Conservation (phyloP, 2,888 invertebrate species). For the Noctua janthe region DNA sequence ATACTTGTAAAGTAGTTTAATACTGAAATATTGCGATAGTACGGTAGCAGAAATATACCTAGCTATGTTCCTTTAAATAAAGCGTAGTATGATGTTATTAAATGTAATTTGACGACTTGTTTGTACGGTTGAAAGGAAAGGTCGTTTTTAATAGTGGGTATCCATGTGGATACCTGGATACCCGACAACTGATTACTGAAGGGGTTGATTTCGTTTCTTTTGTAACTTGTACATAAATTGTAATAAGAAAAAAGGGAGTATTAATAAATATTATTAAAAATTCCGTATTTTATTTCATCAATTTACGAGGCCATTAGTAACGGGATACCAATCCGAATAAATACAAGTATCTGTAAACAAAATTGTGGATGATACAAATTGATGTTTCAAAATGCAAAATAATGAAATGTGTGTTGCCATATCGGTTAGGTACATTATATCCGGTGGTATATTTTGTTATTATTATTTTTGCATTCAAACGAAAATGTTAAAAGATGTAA, state of each 20-base stretch:
- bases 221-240: slow-evolving; percentile 89
- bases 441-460: slow-evolving; percentile 11
- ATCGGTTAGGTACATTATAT: slow-evolving; percentile 19
- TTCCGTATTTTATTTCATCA: slow-evolving; percentile 57
- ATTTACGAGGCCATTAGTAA: slow-evolving; percentile 15
- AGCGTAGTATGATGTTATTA: slow-evolving; percentile 81
- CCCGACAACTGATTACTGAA: slow-evolving; percentile 62
- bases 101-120: slow-evolving; percentile 79
- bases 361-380: slow-evolving; percentile 30
- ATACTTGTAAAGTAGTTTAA: slow-evolving; percentile 85
- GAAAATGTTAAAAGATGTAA: slow-evolving; percentile 51
- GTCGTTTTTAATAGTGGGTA: slow-evolving; percentile 56
- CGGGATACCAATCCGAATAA: background rate
- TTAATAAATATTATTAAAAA: slow-evolving; percentile 86
- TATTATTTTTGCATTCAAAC: slow-evolving; percentile 31
- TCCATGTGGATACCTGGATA: slow-evolving; percentile 47
- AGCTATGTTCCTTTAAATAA: slow-evolving; percentile 85
- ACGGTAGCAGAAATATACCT: slow-evolving; percentile 83
- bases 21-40: slow-evolving; percentile 79
- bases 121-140: slow-evolving; percentile 72
- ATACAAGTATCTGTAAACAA: background rate
- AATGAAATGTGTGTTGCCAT: slow-evolving; percentile 21
- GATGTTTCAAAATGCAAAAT: slow-evolving; percentile 27
- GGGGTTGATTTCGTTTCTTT: slow-evolving; percentile 71
- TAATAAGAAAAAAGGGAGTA: slow-evolving; percentile 83